Conservation (phyloP, 2,113 vertebrate genomes). For the Boleophthalmus pectinirostris region DNA sequence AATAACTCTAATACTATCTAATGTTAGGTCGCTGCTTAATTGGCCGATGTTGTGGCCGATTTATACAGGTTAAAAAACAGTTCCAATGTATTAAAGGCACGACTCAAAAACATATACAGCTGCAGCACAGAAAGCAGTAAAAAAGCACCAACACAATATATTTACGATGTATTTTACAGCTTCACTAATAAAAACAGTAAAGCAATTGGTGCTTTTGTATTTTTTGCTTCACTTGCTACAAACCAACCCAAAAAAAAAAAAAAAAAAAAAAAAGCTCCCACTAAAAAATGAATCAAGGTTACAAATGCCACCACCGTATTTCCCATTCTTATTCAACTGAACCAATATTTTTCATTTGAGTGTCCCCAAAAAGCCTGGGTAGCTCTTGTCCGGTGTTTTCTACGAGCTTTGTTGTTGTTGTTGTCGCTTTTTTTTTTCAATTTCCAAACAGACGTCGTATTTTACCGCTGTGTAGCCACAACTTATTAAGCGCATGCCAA, state of each 20-base stretch:
- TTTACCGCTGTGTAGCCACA: conserved; percentile 10
- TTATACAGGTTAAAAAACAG: neutral
- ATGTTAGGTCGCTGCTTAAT: no score
- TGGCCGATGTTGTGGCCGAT: neutral
- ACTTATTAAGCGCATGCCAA: conserved; percentile 17
- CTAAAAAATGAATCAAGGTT: neutral
- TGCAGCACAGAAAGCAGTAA: neutral
- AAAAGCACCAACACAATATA: neutral
- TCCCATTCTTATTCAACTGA: neutral
- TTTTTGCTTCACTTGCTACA: neutral
- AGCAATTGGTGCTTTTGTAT: no score
- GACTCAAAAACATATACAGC: neutral
- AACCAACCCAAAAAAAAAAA: neutral
- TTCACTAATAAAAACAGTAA: neutral
- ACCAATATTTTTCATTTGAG: neutral
- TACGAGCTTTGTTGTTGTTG: neutral
- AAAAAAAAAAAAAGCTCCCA: neutral
- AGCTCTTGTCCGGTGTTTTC: neutral
- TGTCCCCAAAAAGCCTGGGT: neutral
- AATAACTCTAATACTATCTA: no score
- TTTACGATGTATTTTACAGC: neutral
- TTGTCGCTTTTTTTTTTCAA: conserved; percentile 17
- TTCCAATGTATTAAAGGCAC: neutral
- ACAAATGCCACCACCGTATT: neutral
- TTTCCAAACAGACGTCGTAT: neutral